Evolutionary conservation across 2,113 vertebrate genomes (phyloP).

Genomic region (Nymphicus hollandicus): DNA sequence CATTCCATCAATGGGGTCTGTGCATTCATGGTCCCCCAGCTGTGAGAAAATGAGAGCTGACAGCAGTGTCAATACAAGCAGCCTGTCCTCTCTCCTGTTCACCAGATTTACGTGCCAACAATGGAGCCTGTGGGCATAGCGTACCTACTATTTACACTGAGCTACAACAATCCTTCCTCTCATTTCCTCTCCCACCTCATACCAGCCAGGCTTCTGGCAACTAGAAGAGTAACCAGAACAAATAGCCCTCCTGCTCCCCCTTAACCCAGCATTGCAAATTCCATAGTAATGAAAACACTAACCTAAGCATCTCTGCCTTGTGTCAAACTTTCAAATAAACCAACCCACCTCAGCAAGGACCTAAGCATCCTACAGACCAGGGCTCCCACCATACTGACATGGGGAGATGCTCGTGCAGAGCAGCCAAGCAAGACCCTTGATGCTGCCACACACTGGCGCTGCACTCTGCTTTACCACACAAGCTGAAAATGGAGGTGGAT

Average conservation of each 20-base stretch:
- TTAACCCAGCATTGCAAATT: not conserved
- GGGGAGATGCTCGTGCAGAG: not conserved
- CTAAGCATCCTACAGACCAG: not conserved
- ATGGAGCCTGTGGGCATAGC: not conserved
- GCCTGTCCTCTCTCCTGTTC: not conserved
- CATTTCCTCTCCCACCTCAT: not conserved
- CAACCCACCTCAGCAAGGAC: not conserved
- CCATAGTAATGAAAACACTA: not conserved
- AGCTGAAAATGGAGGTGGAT: not conserved
- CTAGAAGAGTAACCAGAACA: not conserved
- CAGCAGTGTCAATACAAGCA: conserved; percentile 35
- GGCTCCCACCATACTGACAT: not conserved
- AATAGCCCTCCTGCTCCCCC: not conserved
- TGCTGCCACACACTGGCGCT: rapidly evolving
- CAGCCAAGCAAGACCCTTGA: not conserved
- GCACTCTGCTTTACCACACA: rapidly evolving
- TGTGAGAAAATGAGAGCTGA: conserved; percentile 61
- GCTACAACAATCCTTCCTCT: not conserved
- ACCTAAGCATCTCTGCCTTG: not conserved
- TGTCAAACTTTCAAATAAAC: not conserved
- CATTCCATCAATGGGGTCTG: not conserved
- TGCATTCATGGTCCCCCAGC: conserved; percentile 38
- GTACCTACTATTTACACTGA: not conserved
- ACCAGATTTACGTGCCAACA: not conserved
- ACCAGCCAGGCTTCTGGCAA: not conserved